A percentile compares a stretch with the other conserved stretches of the same genome.
Conservation (phyloP, 2,797 vertebrate genomes). For the Crotalus adamanteus region DNA sequence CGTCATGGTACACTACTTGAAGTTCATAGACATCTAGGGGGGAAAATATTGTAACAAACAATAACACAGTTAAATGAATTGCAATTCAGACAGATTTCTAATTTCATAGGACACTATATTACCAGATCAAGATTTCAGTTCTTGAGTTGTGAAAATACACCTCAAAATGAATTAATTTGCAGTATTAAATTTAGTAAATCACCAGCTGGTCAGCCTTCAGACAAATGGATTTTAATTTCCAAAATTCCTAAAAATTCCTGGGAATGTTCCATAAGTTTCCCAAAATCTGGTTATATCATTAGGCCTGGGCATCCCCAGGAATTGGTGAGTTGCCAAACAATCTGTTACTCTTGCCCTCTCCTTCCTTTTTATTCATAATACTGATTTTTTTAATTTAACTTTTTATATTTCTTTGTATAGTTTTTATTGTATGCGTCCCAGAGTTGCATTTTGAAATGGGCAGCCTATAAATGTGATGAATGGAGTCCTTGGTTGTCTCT, state of each 20-base stretch:
- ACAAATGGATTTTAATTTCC: background rate
- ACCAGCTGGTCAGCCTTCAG: background rate
- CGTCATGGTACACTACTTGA: constrained; percentile 66
- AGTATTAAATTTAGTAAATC: background rate
- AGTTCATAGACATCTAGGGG: background rate
- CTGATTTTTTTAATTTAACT: background rate
- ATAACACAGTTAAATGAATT: background rate
- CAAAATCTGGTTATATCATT: background rate
- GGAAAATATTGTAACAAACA: background rate
- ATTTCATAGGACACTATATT: background rate
- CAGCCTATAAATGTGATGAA: background rate
- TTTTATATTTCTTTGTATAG: background rate
- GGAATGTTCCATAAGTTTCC: background rate
- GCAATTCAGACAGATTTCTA: background rate
- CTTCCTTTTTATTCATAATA: background rate
- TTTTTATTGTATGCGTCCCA: background rate
- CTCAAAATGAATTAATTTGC: background rate
- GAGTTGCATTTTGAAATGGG: background rate
- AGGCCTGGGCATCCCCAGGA: background rate
- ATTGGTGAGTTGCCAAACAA: background rate
- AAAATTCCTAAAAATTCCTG: background rate
- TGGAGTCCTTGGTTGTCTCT: background rate
- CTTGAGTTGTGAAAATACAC: background rate
- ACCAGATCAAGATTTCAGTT: background rate
- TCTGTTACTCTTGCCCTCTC: background rate